phyloP scores from a whole-genome alignment of 2,888 invertebrate genomes.

The Sinhomidia bicolor region DNA sequence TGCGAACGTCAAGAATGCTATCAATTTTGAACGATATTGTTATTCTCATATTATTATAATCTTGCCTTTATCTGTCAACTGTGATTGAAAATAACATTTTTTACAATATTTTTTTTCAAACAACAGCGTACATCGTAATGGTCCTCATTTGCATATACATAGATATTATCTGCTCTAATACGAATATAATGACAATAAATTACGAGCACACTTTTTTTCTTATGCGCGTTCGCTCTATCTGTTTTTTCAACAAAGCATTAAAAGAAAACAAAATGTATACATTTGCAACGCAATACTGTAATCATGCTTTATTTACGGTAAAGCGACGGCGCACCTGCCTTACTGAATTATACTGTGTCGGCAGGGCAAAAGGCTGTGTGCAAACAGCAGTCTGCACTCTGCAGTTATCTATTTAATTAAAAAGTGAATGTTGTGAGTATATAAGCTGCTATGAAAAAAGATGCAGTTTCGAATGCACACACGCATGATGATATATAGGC shows the following conservation, averaged over 20 bases:
- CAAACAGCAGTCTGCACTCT: not conserved
- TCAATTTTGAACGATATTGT: too few species aligned
- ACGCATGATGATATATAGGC: too few species aligned
- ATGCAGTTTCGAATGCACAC: not conserved
- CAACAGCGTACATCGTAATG: too few species aligned
- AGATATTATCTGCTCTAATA: too few species aligned
- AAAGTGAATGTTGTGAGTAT: conserved; percentile 18
- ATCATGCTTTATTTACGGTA: too few species aligned
- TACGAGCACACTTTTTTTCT: not conserved
- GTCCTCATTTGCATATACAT: too few species aligned
- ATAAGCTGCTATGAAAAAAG: not conserved
- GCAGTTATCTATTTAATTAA: not conserved
- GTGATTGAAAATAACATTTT: not conserved
- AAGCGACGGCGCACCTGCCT: too few species aligned
- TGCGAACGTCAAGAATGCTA: too few species aligned
- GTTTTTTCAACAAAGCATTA: not conserved
- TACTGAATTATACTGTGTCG: too few species aligned
- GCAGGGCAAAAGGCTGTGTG: not conserved
- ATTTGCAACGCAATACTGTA: not conserved
- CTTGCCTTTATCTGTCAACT: not conserved
- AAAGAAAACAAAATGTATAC: not conserved
- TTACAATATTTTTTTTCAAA: too few species aligned
- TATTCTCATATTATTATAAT: too few species aligned
- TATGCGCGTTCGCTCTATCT: not conserved
- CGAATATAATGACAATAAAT: not conserved